Evolutionary conservation across 2,113 vertebrate genomes (phyloP).

Genomic region (Erythrocercus mccallii): DNA sequence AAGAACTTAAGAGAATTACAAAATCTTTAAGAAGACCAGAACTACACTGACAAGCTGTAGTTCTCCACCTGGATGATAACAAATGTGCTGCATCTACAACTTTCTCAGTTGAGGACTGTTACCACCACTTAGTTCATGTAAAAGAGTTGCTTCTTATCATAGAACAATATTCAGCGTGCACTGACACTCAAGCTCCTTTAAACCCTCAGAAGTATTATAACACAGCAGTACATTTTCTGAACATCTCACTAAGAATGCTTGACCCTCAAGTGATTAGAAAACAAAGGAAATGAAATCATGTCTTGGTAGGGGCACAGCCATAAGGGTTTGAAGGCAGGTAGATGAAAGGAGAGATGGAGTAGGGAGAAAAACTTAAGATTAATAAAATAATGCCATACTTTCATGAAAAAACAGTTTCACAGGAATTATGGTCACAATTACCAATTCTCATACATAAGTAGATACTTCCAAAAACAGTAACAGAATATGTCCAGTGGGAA

Average conservation of each 20-base stretch:
- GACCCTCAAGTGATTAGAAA: background rate
- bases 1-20: background rate
- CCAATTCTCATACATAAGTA: background rate
- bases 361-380: background rate
- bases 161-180: background rate
- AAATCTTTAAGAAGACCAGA: conserved; percentile 20
- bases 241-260: background rate
- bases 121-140: background rate
- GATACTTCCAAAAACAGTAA: background rate
- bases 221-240: background rate
- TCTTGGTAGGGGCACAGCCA: background rate
- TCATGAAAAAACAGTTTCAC: background rate
- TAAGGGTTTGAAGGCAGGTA: background rate
- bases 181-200: conserved; percentile 12
- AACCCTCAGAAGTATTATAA: background rate
- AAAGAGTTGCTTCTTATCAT: background rate
- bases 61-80: background rate
- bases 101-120: background rate
- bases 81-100: background rate
- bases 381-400: background rate
- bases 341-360: background rate
- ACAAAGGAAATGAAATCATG: background rate
- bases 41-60: background rate
- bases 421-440: background rate
- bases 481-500: background rate